Base-by-base conservation (phyloP, 2,888 invertebrate genomes). In the Idaea biselata region DNA sequence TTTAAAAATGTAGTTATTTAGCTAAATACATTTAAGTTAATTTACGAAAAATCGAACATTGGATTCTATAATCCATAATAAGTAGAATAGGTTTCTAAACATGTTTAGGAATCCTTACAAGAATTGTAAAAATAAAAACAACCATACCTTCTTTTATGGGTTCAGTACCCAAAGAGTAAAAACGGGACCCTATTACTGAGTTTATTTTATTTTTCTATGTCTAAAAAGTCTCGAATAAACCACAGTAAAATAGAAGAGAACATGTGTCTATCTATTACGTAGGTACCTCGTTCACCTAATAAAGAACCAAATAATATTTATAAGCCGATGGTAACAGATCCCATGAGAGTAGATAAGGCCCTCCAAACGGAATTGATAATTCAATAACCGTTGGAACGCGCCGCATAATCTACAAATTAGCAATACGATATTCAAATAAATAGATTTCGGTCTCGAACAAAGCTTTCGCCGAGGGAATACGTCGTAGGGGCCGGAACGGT, bases 281-380 rank as follows among this genome's bases (percentile, higher is more conserved):
- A 7, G 31, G 18, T 17, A 18, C 18, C 7, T 0, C 1, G 6
- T 44, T 55, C 54, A 62, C 59, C 61, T 66, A 63, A 63, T 66
- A 73, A 71, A 73, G 65, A 72, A 66, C 62, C 57, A 61, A 8
- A 58, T 18, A 60, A 71, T 44, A 63, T 58, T 61, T 59, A 65
- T 65, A 60, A 70, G 65, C 69, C 73, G 67, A 65, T 68, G 68
- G 71, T 74, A 74, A 68, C 69, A 75, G 72, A 73, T 78, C 89
- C 83, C 87, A 8, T 7, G 88, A 80, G 88, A 83, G 65, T 59
- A 55, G 66, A 70, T 61, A 67, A 74, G 79, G 80, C 79, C 84
- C 86, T 87, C 82, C 91, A 91, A 91, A 91, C 88, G 90, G 89
- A 89, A 90, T 91, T 73, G 84, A 86, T 91, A 89, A 92, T 92